These are phyloP conservation scores for Aricia agestis DNA, from an alignment of 1,140 invertebrate genomes.

Conservation along the genomic window DNA sequence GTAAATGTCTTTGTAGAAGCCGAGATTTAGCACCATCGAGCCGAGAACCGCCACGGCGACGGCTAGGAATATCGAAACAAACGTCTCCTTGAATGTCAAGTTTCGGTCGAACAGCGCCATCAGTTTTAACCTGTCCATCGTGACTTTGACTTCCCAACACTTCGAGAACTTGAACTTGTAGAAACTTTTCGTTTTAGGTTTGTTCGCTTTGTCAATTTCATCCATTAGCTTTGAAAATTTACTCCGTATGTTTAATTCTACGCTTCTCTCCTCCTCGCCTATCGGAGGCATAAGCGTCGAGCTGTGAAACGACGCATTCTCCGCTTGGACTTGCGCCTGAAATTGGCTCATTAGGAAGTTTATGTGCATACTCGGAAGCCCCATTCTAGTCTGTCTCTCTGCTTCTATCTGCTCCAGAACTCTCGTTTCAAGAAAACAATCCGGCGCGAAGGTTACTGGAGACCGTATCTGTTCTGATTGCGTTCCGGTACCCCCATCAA, in stretches of 20 bases:
- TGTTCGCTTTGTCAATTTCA: conserved; percentile 62
- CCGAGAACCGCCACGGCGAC: conserved; percentile 92
- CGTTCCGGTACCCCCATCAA: conserved; percentile 56
- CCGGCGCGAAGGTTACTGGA: conserved; percentile 63
- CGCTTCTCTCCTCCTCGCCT: conserved; percentile 64
- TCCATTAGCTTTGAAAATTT: conserved; percentile 62
- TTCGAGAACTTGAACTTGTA: conserved; percentile 90
- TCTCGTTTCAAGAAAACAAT: conserved; percentile 48
- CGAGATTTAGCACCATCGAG: conserved; percentile 86
- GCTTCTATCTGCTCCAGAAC: conserved; percentile 63
- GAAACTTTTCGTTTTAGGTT: conserved; percentile 83
- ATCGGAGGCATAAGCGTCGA: conserved; percentile 63
- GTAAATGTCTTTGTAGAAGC: conserved; percentile 94
- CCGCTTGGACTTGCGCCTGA: conserved; percentile 51
- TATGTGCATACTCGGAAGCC: conserved; percentile 71
- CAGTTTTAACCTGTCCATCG: conserved; percentile 94
- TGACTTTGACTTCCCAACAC: conserved; percentile 83
- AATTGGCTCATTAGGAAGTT: conserved; percentile 67
- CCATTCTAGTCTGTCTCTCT: conserved; percentile 64
- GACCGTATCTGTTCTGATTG: conserved; percentile 59
- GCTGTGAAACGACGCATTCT: conserved; percentile 47
- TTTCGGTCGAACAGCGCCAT: conserved; percentile 96
- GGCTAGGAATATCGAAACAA: conserved; percentile 89
- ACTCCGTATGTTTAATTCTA: conserved; percentile 58
- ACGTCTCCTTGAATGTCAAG: conserved; percentile 88